Conservation (phyloP, 2,888 invertebrate genomes). For the Linyphia triangularis region DNA sequence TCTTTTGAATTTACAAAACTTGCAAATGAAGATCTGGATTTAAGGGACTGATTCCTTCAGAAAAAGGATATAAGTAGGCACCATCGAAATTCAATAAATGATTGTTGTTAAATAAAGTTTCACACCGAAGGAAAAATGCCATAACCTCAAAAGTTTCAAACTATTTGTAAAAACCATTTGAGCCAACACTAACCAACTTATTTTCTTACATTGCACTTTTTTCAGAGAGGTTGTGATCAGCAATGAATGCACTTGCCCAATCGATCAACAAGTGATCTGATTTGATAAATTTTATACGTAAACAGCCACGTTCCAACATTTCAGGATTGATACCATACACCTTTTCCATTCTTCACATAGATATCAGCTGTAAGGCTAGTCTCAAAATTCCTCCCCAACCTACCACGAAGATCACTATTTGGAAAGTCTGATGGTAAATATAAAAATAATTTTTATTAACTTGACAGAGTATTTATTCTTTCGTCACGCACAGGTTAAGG, state of each 20-base stretch:
- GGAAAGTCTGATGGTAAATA: slow-evolving; percentile 19
- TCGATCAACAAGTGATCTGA: neutral
- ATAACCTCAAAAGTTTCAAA: neutral
- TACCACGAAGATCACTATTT: neutral
- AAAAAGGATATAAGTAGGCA: slow-evolving; percentile 60
- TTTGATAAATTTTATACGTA: no score
- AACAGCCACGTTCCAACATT: neutral
- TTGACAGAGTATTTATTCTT: slow-evolving; percentile 30
- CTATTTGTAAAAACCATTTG: slow-evolving; percentile 30
- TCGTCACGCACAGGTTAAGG: slow-evolving; percentile 19
- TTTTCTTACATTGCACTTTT: neutral
- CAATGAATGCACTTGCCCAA: neutral
- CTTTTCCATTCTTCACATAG: neutral
- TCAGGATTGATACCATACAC: neutral
- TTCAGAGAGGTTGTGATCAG: neutral
- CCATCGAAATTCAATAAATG: slow-evolving; percentile 55
- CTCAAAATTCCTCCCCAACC: neutral
- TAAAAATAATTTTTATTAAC: slow-evolving; percentile 66
- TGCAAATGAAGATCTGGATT: slow-evolving; percentile 38
- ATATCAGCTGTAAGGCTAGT: neutral
- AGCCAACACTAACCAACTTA: slow-evolving; percentile 44
- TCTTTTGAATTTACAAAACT: slow-evolving; percentile 23
- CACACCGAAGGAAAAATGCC: slow-evolving; percentile 33
- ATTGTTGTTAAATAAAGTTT: slow-evolving; percentile 18
- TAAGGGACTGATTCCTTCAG: slow-evolving; percentile 13